Evolutionary conservation across 1,140 invertebrate genomes (phyloP).

Genomic region (Saccostrea glomerata): DNA sequence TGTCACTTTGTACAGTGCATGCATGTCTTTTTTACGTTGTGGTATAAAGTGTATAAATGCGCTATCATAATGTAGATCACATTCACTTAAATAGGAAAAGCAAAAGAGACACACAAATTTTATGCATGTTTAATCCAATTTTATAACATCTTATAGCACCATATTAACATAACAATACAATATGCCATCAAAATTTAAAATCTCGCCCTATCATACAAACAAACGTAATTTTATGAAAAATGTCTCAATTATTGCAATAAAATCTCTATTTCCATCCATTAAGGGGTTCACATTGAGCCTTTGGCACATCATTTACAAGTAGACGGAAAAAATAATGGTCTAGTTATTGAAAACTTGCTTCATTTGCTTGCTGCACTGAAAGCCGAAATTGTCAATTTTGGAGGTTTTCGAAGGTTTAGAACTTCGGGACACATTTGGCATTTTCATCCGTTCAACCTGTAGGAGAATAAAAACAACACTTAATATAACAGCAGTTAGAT

Average conservation of each 20-base stretch:
- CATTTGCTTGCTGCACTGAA: neutral
- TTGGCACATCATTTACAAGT: constrained; percentile 28
- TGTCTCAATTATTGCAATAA: constrained; percentile 35
- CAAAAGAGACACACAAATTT: neutral
- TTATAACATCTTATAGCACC: constrained; percentile 13
- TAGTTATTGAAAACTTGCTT: constrained; percentile 29
- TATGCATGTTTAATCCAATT: constrained; percentile 10
- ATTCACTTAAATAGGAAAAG: neutral
- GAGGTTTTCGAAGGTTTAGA: neutral
- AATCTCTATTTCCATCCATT: constrained; percentile 29
- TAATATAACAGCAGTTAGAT: constrained; percentile 1
- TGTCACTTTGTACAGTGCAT: too few relatives aligned
- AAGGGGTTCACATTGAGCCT: neutral
- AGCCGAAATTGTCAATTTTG: neutral
- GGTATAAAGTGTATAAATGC: neutral
- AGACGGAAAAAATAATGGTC: constrained; percentile 15
- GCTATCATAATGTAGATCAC: neutral
- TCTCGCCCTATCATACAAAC: neutral
- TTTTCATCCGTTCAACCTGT: constrained; percentile 10
- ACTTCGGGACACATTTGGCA: constrained; percentile 2
- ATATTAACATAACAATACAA: constrained; percentile 35
- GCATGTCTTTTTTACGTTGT: neutral
- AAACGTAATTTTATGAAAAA: neutral
- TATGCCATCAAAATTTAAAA: constrained; percentile 8
- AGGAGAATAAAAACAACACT: neutral